Base-by-base conservation (phyloP, 2,888 invertebrate species). In the Platypus cylindrus region DNA sequence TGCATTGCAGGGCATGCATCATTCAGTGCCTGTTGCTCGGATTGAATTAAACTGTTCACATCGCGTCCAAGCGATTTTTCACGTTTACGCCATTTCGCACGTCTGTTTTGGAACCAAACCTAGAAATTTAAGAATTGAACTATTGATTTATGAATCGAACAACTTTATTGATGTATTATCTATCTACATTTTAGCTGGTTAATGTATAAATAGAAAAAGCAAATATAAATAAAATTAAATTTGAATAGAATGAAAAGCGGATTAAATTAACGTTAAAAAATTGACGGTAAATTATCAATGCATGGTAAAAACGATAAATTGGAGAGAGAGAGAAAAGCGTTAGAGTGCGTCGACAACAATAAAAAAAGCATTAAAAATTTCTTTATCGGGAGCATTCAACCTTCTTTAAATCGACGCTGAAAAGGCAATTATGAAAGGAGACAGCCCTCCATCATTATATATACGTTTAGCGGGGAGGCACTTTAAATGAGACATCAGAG, bases 101-200 rank as follows among this genome's bases (percentile, higher is more conserved):
- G 71, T 2, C 89, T 73, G 60, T 90, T 90, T 67, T 90, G 89
- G 62, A 89, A 90, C 89, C 89, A 89, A 3, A 90, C 89, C 89
- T 89, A 73, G 3, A 27, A 27, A 25, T 25, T 8, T 5, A 25
- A 11, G 12, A 25, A n/a, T 11, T 11, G 20, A 7, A 9, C n/a
- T n/a, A n/a, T n/a, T n/a, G n/a, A n/a, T n/a, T n/a, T n/a, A n/a
- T n/a, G n/a, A 56, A 22, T 18, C 15, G 7, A 15, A 14, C 8
- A 17, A 17, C n/a, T 12, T 17, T 3, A 29, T 11, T 3, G 15
- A n/a, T 11, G 17, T 15, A 17, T 29, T 29, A 12, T 15, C 28
- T 3, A 28, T 15, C 17, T 14, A 16, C 11, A 28, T n/a, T n/a
- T n/a, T n/a, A n/a, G n/a, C n/a, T n/a, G n/a, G n/a, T n/a, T n/a